phyloP scores from a whole-genome alignment of 2,113 vertebrate genomes.

The Bos taurus region ARS-UCD2.0 NC_037329.1:80803501-80804000 shows the following conservation, averaged over 20 bases:
- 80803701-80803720: neutral
- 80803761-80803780: neutral
- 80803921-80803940: neutral
- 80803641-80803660: neutral
- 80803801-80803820: neutral
- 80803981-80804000: neutral
- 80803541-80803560: neutral
- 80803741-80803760: neutral
- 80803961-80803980: neutral
- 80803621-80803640: neutral
- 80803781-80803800: neutral
- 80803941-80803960: neutral
- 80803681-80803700: neutral
- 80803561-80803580: constrained; percentile 2
- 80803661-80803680: neutral
- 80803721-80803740: neutral
- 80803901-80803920: neutral
- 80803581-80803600: neutral
- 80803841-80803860: neutral
- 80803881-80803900: neutral
- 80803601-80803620: neutral
- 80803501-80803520: neutral
- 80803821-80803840: neutral
- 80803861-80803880: neutral
- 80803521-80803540: neutral